Percentiles rank a stretch among this genome's conserved stretches.
phyloP scores from a whole-genome alignment of 2,113 vertebrate genomes.

The Gobius niger region DNA sequence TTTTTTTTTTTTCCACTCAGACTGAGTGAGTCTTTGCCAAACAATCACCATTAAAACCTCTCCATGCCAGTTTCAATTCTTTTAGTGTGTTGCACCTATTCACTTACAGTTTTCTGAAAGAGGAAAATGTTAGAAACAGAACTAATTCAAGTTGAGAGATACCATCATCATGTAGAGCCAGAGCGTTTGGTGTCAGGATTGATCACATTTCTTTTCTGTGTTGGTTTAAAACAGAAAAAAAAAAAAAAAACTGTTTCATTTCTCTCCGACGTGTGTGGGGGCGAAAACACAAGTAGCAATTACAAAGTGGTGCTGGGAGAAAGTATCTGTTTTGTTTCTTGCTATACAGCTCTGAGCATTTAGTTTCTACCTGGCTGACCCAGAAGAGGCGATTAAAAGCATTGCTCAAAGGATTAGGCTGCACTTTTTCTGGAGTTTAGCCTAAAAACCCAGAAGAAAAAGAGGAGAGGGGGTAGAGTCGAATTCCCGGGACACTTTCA shows the following conservation, averaged over 20 bases:
- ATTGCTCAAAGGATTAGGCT: constrained; percentile 55
- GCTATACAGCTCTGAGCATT: not conserved
- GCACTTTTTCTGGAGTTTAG: constrained; percentile 48
- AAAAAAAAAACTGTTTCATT: not conserved
- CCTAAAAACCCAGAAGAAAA: constrained; percentile 48
- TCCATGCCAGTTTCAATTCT: no score
- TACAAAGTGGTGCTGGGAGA: constrained; percentile 50
- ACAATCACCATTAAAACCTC: no score
- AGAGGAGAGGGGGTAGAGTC: constrained; percentile 26
- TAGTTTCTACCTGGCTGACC: constrained; percentile 12
- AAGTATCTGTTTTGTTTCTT: constrained; percentile 46
- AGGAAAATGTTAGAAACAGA: no score
- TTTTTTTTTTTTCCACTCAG: no score
- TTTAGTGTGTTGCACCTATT: no score
- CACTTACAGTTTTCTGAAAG: no score
- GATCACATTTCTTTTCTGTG: constrained; percentile 48
- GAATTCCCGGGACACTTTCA: not conserved
- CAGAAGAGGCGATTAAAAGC: constrained; percentile 57
- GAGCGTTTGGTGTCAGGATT: constrained; percentile 47
- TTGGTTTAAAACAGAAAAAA: constrained; percentile 53
- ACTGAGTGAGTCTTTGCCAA: no score
- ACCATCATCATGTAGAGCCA: constrained; percentile 45
- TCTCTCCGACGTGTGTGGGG: constrained; percentile 17
- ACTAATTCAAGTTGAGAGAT: constrained; percentile 3
- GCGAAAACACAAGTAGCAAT: constrained; percentile 14